Evolutionary conservation across 2,797 vertebrate genomes (phyloP).

Genomic region (Rhinatrema bivittatum): DNA sequence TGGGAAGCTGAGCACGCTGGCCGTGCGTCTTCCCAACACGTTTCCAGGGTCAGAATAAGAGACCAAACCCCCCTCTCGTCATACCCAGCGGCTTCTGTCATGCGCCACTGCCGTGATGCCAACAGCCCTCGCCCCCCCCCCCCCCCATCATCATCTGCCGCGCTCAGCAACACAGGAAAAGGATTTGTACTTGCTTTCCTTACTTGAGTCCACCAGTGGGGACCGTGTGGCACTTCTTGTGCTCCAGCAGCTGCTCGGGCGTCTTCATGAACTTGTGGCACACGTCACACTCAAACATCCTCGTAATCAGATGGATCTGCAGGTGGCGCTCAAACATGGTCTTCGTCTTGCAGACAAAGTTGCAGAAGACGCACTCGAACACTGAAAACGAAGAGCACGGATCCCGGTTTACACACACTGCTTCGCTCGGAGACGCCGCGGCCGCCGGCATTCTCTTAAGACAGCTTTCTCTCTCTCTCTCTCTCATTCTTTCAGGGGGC

Average conservation of each 20-base stretch:
- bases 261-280: constrained; percentile 99
- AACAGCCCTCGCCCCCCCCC: too few species aligned
- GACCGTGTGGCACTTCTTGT: constrained; percentile 98
- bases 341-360: constrained; percentile 97
- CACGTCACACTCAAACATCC: constrained; percentile 97
- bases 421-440: constrained; percentile 8
- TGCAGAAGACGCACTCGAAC: constrained; percentile 98
- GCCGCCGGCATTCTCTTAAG: too few species aligned
- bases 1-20: too few species aligned
- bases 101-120: too few species aligned
- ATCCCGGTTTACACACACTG: not conserved
- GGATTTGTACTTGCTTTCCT: constrained; percentile 97
- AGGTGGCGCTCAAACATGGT: constrained; percentile 96
- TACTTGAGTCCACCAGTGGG: constrained; percentile 99
- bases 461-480: too few species aligned
- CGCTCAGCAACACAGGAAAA: constrained; percentile 66
- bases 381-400: constrained; percentile 56
- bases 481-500: too few species aligned
- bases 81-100: too few species aligned
- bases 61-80: too few species aligned
- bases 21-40: too few species aligned
- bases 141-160: too few species aligned
- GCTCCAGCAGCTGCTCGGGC: constrained; percentile 95
- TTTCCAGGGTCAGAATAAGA: too few species aligned
- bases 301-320: constrained; percentile 97